Evolutionary conservation across 2,888 invertebrate genomes (phyloP).

Genomic region (Macrosoma leucophasiata): DNA sequence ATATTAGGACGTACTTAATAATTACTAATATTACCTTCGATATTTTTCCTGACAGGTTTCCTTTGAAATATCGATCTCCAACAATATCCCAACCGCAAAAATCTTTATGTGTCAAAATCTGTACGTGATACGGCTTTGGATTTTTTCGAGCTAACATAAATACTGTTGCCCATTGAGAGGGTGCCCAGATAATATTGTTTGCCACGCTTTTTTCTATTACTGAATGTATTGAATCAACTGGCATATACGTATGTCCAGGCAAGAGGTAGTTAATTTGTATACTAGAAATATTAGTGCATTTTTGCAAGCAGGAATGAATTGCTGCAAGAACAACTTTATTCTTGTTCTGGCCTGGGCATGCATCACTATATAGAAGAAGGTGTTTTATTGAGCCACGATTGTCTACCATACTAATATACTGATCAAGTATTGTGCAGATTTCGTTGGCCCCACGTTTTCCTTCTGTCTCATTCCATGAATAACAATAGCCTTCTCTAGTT

Average conservation of each 20-base stretch:
- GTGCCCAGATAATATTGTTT: conserved; percentile 6
- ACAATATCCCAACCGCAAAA: not conserved
- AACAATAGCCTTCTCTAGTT: too few species aligned
- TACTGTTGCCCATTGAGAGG: conserved; percentile 7
- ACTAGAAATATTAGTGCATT: not conserved
- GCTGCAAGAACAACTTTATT: conserved; percentile 28
- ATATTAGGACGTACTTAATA: too few species aligned
- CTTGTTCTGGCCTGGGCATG: conserved; percentile 32
- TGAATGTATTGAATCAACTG: conserved; percentile 4
- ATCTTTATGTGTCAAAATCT: not conserved
- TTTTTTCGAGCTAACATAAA: not conserved
- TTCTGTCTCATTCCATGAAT: too few species aligned
- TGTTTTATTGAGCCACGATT: too few species aligned
- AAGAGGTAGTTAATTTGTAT: conserved; percentile 7
- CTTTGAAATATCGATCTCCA: not conserved
- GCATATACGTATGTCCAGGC: conserved; percentile 11
- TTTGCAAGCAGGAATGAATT: conserved; percentile 3
- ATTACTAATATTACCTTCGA: too few species aligned
- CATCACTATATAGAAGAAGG: too few species aligned
- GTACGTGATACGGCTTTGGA: conserved; percentile 1
- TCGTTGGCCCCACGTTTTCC: too few species aligned
- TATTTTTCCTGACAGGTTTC: too few species aligned
- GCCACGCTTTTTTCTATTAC: conserved; percentile 3
- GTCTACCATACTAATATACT: too few species aligned
- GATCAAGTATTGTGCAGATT: too few species aligned